These are phyloP conservation scores for Lomographa bimaculata DNA, from an alignment of 2,888 invertebrate genomes.

Conservation along the genomic window DNA sequence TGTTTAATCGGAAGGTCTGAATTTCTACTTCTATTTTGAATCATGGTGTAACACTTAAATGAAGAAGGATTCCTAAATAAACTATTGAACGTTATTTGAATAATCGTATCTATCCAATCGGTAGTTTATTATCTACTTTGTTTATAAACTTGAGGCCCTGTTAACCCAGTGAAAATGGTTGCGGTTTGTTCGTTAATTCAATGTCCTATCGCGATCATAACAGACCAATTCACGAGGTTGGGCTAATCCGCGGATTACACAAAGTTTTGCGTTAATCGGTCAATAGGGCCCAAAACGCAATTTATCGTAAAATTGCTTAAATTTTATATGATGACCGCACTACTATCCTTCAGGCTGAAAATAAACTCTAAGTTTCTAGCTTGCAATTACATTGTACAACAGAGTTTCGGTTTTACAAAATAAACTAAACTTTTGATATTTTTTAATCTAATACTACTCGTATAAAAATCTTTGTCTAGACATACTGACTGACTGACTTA, in stretches of 20 bases:
- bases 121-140: slow-evolving; percentile 12
- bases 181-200: slow-evolving; percentile 46
- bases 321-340: slow-evolving; percentile 21
- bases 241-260: slow-evolving; percentile 36
- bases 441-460: too few relatives aligned
- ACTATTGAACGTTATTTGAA: too few relatives aligned
- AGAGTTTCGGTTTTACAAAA: slow-evolving; percentile 7
- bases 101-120: background rate
- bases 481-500: too few relatives aligned
- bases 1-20: slow-evolving; percentile 26
- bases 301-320: slow-evolving; percentile 26
- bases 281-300: slow-evolving; percentile 32
- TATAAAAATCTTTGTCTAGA: too few relatives aligned
- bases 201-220: slow-evolving; percentile 41
- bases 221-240: slow-evolving; percentile 34
- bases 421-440: too few relatives aligned
- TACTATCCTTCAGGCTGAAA: slow-evolving; percentile 15
- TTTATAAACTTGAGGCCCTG: slow-evolving; percentile 15
- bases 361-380: slow-evolving; percentile 3
- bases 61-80: too few relatives aligned
- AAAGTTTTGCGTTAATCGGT: slow-evolving; percentile 38
- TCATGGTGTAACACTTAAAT: too few relatives aligned
- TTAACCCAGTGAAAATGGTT: slow-evolving; percentile 32
- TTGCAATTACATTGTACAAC: slow-evolving; percentile 7
- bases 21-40: slow-evolving; percentile 11